Percentiles rank a stretch among this genome's conserved stretches.
Conservation (phyloP, 2,113 vertebrate species). For the Naja naja region DNA sequence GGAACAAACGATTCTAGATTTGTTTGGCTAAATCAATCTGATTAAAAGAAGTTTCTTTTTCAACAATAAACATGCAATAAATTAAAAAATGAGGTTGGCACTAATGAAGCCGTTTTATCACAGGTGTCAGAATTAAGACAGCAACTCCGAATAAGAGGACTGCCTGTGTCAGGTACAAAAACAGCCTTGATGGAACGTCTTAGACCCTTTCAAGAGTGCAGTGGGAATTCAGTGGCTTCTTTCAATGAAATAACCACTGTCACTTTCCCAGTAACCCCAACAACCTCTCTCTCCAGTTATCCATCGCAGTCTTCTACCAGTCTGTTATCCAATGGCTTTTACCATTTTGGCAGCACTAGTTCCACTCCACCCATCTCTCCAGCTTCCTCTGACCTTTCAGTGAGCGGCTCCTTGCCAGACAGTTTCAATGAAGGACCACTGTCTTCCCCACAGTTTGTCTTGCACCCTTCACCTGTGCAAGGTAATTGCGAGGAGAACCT, state of each 20-base stretch:
- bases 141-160: conserved; percentile 90
- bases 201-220: conserved; percentile 87
- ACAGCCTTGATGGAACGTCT: conserved; percentile 91
- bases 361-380: conserved; percentile 94
- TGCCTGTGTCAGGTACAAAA: conserved; percentile 95
- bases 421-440: conserved; percentile 89
- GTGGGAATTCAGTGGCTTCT: conserved; percentile 65
- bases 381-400: conserved; percentile 90
- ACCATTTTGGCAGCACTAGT: conserved; percentile 91
- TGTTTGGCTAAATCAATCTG: neutral
- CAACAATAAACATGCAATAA: neutral
- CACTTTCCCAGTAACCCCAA: conserved; percentile 88
- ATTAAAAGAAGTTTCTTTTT: neutral
- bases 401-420: conserved; percentile 88
- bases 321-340: conserved; percentile 85
- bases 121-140: conserved; percentile 96
- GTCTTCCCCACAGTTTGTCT: conserved; percentile 83
- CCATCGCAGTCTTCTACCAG: conserved; percentile 82
- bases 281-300: conserved; percentile 78
- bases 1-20: neutral
- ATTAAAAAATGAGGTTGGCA: neutral
- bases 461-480: conserved; percentile 80
- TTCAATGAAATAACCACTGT: conserved; percentile 86
- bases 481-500: conserved; percentile 80
- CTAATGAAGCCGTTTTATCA: neutral